Evolutionary conservation across 2,113 vertebrate genomes (phyloP).

Genomic region (Tragelaphus imberbis): DNA sequence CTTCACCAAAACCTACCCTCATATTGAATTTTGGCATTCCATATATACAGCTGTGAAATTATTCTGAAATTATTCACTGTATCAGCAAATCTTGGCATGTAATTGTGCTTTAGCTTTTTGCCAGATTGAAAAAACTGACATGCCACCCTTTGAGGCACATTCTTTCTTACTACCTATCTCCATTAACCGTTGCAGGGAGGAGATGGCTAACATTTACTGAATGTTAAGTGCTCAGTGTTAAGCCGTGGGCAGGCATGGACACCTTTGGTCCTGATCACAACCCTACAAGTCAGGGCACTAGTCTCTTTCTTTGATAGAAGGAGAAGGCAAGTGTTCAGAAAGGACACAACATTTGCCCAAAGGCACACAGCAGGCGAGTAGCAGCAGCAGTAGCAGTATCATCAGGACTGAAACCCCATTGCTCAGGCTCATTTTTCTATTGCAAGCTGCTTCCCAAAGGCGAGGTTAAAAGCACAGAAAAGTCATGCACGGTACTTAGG

Average conservation of each 20-base stretch:
- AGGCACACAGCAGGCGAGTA: background rate
- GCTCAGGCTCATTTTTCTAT: background rate
- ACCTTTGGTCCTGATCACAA: background rate
- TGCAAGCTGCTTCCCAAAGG: background rate
- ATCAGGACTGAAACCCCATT: background rate
- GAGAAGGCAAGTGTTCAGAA: background rate
- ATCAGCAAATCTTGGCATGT: slow-evolving; percentile 26
- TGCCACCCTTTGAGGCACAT: background rate
- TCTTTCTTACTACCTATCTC: background rate
- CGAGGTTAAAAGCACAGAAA: background rate
- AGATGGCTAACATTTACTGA: background rate
- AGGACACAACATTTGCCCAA: background rate
- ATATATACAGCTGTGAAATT: background rate
- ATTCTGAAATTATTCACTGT: slow-evolving; percentile 6
- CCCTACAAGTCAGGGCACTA: background rate
- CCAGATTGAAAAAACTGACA: background rate
- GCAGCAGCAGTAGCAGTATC: too few species aligned
- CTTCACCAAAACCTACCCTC: background rate
- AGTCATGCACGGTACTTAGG: background rate
- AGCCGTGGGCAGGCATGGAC: background rate
- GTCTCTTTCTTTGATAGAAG: background rate
- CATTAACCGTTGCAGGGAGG: background rate
- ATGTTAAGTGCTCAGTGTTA: background rate
- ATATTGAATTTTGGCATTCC: slow-evolving; percentile 12
- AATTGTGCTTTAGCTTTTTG: background rate